Evolutionary conservation across 2,888 invertebrate genomes (phyloP), one percentile per base, ranked within the genome.

Genomic region (Pteria penguin): DNA sequence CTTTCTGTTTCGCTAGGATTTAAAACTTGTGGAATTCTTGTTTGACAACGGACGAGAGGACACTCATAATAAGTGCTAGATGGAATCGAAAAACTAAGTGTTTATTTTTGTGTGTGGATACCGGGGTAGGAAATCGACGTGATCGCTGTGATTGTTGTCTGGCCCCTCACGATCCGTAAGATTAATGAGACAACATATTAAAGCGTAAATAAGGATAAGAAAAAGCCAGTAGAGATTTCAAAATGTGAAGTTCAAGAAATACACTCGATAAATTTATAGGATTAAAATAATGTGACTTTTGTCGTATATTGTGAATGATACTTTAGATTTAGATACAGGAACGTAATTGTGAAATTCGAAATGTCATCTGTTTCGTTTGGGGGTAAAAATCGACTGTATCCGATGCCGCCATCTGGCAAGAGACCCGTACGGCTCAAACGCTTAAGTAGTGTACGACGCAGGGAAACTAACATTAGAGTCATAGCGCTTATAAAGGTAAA

Each of bases 401-500:
- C 68, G 22, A 31, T 55, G 24, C 27, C 33, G 8, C 24, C 61
- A 24, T 27, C n/a, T 1, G 52, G 36, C 26, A 61, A 68, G 2
- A 45, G 45, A 45, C 8, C 32, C 18, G 68, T 74, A 22, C 68
- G 60, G 32, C 29, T 82, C 32, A 83, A 83, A 74, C 65, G 82
- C 24, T 36, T 82, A 26, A 55, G 74, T 31, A 63, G 69, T 36
- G 45, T 67, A 18, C 71, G 76, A n/a, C 32, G 63, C 24, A 52
- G 70, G 33, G 80, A 84, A 29, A 78, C 78, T 2, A 81, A 81
- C 52, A 11, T 77, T 11, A 73, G 82, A 75, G 79, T 84, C 63
- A 55, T 76, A n/a, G 33, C 75, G 4, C 65, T 84, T 14, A 68
- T 84, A 8, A 84, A 83, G 84, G 82, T 84, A 82, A 65, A n/a